Conservation (phyloP, 2,113 vertebrate species). For the Alaudala cheleensis region DNA sequence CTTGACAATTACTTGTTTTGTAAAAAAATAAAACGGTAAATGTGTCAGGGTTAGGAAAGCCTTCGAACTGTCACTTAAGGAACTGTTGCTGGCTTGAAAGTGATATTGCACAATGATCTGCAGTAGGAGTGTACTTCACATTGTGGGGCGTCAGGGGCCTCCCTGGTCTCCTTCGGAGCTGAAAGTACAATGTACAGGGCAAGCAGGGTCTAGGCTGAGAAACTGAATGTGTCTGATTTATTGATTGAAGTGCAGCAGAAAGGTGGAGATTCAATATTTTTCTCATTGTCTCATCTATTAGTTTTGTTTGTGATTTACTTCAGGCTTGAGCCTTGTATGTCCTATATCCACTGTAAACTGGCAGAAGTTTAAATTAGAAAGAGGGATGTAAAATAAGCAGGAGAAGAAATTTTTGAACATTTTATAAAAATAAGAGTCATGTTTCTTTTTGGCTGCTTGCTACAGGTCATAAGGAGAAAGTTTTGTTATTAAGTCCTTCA, state of each 20-base stretch:
- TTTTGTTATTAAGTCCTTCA: neutral
- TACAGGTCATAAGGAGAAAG: neutral
- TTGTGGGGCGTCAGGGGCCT: too few relatives aligned
- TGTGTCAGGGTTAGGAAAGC: neutral
- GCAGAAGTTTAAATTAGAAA: neutral
- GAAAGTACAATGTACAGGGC: fast-evolving
- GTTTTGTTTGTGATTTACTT: neutral
- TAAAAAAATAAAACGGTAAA: neutral
- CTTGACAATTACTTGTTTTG: neutral
- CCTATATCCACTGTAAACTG: neutral
- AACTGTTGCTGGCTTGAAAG: neutral
- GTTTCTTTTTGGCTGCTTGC: fast-evolving
- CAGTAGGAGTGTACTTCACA: fast-evolving
- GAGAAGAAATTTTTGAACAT: neutral
- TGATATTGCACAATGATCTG: fast-evolving
- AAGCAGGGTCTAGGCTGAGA: neutral
- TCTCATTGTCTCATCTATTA: fast-evolving
- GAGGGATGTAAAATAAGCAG: neutral
- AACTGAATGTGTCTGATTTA: fast-evolving
- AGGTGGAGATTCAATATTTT: neutral
- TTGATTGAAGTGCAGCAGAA: neutral
- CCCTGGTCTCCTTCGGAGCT: neutral
- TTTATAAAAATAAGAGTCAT: neutral
- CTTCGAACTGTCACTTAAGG: neutral
- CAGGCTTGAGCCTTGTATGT: neutral